Evolutionary conservation across 92 coral and sea anemone genomes (phyloP).

Genomic region (Palythoa grandiflora): DNA sequence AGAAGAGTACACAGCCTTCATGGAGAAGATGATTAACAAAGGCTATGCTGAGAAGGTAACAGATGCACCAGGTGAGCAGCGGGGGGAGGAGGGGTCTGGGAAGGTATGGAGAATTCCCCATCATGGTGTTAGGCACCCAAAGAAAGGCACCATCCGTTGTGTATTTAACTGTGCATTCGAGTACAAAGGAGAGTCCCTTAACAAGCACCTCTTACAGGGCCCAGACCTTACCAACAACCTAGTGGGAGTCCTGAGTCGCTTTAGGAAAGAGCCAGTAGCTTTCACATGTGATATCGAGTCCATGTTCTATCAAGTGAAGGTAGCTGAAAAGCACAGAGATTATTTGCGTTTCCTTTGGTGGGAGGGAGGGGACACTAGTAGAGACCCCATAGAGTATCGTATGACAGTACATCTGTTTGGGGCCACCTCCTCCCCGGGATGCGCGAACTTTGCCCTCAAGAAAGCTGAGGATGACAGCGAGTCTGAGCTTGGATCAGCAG

Average conservation of each 20-base stretch:
- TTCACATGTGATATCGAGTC: conserved; percentile 44
- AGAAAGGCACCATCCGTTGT: conserved; percentile 29
- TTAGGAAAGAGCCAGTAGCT: conserved; percentile 40
- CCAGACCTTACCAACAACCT: conserved; percentile 45
- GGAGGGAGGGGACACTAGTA: neutral
- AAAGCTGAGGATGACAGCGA: no score
- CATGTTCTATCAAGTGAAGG: conserved; percentile 33
- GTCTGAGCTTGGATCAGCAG: no score
- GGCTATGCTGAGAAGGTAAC: conserved; percentile 43
- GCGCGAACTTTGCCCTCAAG: no score
- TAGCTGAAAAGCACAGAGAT: conserved; percentile 25
- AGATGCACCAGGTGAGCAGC: conserved; percentile 26
- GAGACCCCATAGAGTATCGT: conserved; percentile 9
- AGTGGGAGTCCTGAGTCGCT: conserved; percentile 26
- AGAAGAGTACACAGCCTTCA: conserved; percentile 31
- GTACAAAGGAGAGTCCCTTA: conserved; percentile 14
- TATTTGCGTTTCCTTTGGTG: conserved; percentile 38
- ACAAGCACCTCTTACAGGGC: conserved; percentile 40
- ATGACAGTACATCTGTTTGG: no score
- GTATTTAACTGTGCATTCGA: conserved; percentile 42
- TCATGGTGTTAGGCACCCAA: conserved; percentile 49
- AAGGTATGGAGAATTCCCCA: conserved; percentile 37
- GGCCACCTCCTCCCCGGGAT: no score
- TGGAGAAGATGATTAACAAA: conserved; percentile 35
- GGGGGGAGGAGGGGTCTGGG: conserved; percentile 25